These are phyloP conservation scores for Meloidogyne hapla DNA, from an alignment of 1,140 invertebrate genomes.

Conservation along the genomic window DNA sequence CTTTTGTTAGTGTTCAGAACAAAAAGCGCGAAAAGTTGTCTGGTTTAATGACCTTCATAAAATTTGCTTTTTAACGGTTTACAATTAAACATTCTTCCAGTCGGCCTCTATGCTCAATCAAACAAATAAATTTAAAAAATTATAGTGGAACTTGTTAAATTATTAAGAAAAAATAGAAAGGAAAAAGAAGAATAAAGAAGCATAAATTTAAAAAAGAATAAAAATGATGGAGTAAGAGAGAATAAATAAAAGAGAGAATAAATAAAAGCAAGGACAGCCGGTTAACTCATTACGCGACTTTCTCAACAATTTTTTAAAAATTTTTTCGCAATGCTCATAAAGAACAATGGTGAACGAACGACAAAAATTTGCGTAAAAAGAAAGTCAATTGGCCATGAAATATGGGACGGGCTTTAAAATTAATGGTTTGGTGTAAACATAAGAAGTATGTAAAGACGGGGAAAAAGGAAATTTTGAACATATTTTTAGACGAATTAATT, in stretches of 20 bases:
- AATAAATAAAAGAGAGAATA: too few relatives aligned
- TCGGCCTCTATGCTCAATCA: neutral
- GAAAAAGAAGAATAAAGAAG: neutral
- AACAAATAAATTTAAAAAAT: neutral
- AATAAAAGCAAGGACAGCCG: neutral
- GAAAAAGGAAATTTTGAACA: neutral
- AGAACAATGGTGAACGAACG: neutral
- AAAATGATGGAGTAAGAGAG: neutral
- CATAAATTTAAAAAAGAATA: neutral
- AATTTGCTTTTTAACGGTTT: neutral
- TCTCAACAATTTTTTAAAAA: neutral
- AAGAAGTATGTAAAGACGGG: neutral
- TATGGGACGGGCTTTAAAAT: neutral
- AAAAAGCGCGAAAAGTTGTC: neutral
- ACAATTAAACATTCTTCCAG: neutral
- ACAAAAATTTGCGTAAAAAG: neutral
- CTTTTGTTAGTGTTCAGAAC: neutral
- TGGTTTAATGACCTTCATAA: slow-evolving; percentile 3
- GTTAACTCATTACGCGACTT: neutral
- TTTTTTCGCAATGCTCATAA: neutral
- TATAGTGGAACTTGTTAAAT: slow-evolving; percentile 5
- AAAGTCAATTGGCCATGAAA: neutral
- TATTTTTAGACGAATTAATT: neutral
- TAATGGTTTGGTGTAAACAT: neutral
- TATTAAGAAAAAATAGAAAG: neutral